Evolutionary conservation across 2,888 invertebrate species (phyloP).

Genomic region (Caenorhabditis uteleia): DNA sequence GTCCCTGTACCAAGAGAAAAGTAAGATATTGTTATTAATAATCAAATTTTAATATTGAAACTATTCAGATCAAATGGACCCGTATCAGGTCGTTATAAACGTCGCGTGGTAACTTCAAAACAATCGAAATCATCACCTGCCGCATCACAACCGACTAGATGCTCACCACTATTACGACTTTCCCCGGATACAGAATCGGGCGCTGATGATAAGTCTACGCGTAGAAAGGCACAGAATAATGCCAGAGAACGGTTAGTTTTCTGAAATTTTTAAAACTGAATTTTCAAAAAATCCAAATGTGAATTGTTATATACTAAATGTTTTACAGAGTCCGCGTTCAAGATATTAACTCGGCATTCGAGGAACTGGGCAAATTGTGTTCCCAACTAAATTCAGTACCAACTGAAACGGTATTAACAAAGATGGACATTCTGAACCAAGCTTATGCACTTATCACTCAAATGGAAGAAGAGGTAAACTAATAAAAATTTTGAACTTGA

Average conservation of each 20-base stretch:
- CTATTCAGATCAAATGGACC: no score
- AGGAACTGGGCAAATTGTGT: slow-evolving; percentile 97
- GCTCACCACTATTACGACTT: slow-evolving; percentile 33
- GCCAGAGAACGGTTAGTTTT: slow-evolving; percentile 85
- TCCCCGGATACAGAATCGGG: slow-evolving; percentile 62
- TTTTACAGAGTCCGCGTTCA: slow-evolving; percentile 88
- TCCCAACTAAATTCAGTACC: slow-evolving; percentile 80
- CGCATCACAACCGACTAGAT: slow-evolving; percentile 10
- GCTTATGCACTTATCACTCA: slow-evolving; percentile 98
- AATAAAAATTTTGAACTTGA: neutral
- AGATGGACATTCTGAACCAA: slow-evolving; percentile 95
- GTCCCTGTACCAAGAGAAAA: no score
- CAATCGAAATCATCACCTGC: neutral
- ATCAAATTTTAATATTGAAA: no score
- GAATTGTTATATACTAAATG: neutral
- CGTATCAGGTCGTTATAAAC: neutral
- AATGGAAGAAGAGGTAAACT: slow-evolving; percentile 89
- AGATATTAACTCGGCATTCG: slow-evolving; percentile 97
- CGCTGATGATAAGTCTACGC: slow-evolving; percentile 90
- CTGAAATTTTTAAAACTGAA: no score
- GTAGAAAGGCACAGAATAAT: slow-evolving; percentile 96
- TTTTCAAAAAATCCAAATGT: no score
- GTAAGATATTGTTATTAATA: no score
- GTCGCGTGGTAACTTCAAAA: neutral
- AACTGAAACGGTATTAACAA: slow-evolving; percentile 93